Evolutionary conservation across 2,113 vertebrate species (phyloP).

Genomic region (Meleagris gallopavo): DNA sequence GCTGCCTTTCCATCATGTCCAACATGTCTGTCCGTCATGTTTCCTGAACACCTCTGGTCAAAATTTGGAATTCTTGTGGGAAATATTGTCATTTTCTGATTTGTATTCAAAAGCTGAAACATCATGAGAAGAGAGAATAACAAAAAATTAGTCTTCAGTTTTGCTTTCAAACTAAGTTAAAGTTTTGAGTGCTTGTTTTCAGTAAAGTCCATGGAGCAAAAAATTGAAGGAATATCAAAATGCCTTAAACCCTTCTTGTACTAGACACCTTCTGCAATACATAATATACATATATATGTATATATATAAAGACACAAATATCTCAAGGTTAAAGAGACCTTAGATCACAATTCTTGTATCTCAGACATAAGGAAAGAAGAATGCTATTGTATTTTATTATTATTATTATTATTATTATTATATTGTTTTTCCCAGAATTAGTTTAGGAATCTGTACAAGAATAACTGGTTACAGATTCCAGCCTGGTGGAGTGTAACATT

Average conservation of each 20-base stretch:
- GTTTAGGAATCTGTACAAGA: background rate
- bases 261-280: background rate
- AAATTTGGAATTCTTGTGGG: background rate
- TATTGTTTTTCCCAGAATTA: background rate
- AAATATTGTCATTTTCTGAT: background rate
- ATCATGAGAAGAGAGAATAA: background rate
- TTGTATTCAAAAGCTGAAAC: background rate
- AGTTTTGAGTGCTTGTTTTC: background rate
- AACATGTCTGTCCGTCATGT: background rate
- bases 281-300: background rate
- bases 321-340: background rate
- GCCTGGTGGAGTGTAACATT: conserved; percentile 31
- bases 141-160: background rate
- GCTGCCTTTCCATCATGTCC: background rate
- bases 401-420: background rate
- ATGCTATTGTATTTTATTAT: background rate
- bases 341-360: background rate
- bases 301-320: background rate
- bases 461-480: conserved; percentile 32
- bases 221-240: background rate
- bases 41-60: background rate
- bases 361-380: background rate
- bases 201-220: background rate
- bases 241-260: background rate
- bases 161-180: background rate